Conservation (phyloP, 1,140 invertebrate genomes). For the Spodoptera litura region DNA sequence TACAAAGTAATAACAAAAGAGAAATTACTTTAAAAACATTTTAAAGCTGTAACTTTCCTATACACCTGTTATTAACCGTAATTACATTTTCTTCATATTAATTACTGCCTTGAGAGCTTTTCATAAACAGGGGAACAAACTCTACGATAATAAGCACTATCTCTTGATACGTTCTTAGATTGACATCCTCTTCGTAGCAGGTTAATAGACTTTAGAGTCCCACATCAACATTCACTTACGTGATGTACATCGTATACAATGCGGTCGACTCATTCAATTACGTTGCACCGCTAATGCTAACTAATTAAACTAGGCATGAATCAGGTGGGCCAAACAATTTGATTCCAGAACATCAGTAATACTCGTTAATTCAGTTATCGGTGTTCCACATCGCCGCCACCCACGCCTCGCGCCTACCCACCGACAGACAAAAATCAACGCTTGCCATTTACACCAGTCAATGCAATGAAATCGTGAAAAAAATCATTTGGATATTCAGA, state of each 20-base stretch:
- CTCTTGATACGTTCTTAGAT: slow-evolving; percentile 5
- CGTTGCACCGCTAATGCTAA: slow-evolving; percentile 1
- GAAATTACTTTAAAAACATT: no score
- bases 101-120: slow-evolving; percentile 30
- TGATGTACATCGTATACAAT: slow-evolving; percentile 3
- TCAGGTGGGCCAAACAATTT: slow-evolving; percentile 10
- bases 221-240: slow-evolving; percentile 10
- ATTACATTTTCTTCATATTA: background rate
- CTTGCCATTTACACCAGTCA: slow-evolving; percentile 65
- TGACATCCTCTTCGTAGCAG: slow-evolving; percentile 29
- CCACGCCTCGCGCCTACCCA: background rate
- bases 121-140: slow-evolving; percentile 11
- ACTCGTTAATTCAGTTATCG: slow-evolving; percentile 73
- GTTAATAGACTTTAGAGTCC: slow-evolving; percentile 36
- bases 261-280: slow-evolving; percentile 28
- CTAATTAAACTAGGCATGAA: slow-evolving; percentile 27
- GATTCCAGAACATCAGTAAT: slow-evolving; percentile 61
- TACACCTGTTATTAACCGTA: background rate
- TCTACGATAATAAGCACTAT: slow-evolving; percentile 26
- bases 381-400: slow-evolving; percentile 53
- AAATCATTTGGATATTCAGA: slow-evolving; percentile 81
- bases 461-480: slow-evolving; percentile 78
- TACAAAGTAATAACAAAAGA: no score
- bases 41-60: background rate
- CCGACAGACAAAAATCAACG: slow-evolving; percentile 49